Base-by-base conservation (phyloP, 2,113 vertebrate genomes). In the Pterocles orientalis region DNA sequence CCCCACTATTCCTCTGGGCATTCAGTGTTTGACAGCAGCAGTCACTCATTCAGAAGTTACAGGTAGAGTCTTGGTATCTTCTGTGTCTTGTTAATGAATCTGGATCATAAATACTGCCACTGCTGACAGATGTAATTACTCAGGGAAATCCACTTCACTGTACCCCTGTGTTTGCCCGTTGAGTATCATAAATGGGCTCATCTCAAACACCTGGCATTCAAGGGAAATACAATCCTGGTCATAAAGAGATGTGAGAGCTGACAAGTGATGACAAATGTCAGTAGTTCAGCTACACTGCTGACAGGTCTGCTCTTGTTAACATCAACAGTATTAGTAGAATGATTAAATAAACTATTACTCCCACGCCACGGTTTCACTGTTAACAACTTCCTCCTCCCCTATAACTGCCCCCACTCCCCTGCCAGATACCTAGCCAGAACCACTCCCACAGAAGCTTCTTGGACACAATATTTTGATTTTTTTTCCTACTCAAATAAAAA, bases 81-180 rank as follows among this genome's bases (percentile, higher is more conserved):
- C 82, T 75, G 21, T 70, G 47, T 75, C 78, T 60, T 82, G 25
- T 82, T 95, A 94, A 93, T 95, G 80, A 92, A 84, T 57, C 71
- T 78, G 45, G 72, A 83, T 95, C 78, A 89, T 90, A 90, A 94
- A 92, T 81, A 80, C 29, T 84, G 69, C 31, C 41, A 39, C 89
- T 93, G 43, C 34, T 95, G 94, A 94, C 92, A 95, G 66, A 82
- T 71, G 48, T 89, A 95, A 96, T 96, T 96, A 96, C 66, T 97
- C 94, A 95, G 76, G 80, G 76, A 95, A 95, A 97, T 95, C 73
- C 34, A 89, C 73, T 91, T 93, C 51, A 83, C 66, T 87, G 77
- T 75, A 89, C 45, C 47, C 26, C 58, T 91, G 70, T 77, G 61
- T 65, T 95, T 94, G 73, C 51, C 85, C 87, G 94, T 15, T 71